phyloP scores from a whole-genome alignment of 2,888 invertebrate genomes.

The Bruchidius siliquastri region DNA sequence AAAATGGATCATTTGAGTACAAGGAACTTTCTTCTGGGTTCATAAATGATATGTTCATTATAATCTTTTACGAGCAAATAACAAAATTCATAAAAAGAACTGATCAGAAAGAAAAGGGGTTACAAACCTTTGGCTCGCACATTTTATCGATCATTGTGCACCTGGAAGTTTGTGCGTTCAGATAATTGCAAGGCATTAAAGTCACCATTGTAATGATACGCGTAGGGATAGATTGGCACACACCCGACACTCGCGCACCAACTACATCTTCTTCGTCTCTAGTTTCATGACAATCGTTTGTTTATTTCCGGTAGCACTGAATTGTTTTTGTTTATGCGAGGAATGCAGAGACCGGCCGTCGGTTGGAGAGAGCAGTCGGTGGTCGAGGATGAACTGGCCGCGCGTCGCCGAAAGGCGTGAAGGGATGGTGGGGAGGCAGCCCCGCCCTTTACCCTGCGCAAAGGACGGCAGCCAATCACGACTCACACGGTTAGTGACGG shows the following conservation, averaged over 20 bases:
- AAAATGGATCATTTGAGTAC: no score
- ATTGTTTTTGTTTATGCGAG: neutral
- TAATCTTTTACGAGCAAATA: no score
- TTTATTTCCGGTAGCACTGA: neutral
- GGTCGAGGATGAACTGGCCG: neutral
- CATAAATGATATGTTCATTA: no score
- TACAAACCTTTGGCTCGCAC: slow-evolving; percentile 46
- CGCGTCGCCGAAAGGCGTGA: neutral
- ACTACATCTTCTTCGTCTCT: neutral
- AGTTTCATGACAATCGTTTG: neutral
- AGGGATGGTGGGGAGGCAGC: neutral
- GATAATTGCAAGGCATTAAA: slow-evolving; percentile 63
- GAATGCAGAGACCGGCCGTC: neutral
- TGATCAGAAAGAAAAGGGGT: neutral
- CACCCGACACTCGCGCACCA: neutral
- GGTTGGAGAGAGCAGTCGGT: neutral
- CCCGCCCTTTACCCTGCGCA: neutral
- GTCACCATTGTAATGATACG: slow-evolving; percentile 51
- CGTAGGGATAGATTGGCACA: neutral
- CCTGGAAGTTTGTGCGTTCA: slow-evolving; percentile 53
- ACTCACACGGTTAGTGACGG: neutral
- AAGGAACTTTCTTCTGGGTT: no score
- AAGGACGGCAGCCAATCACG: neutral
- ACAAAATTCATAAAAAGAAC: neutral
- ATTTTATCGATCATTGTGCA: slow-evolving; percentile 48